A percentile compares a stretch with the other conserved stretches of the same genome.
phyloP scores from a whole-genome alignment of 2,888 invertebrate species.

The Caenorhabditis sp. region DNA sequence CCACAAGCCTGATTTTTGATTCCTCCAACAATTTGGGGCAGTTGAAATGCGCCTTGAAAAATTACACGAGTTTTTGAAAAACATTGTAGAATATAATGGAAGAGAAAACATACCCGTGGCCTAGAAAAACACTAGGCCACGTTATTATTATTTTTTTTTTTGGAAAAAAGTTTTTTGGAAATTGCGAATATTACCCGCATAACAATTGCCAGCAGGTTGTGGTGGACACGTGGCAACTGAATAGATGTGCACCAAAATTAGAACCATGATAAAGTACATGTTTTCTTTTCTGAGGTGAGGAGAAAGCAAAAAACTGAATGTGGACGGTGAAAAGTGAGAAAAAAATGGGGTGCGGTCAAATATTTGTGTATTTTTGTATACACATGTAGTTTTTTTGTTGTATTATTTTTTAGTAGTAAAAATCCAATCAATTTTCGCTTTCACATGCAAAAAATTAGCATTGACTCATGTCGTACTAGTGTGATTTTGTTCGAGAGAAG shows the following conservation, averaged over 20 bases:
- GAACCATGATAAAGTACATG: neutral
- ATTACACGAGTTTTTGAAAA: neutral
- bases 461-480: no score
- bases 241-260: neutral
- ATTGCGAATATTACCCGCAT: constrained; percentile 17
- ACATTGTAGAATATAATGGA: neutral
- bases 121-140: no score
- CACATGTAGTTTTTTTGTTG: neutral
- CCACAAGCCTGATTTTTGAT: constrained; percentile 37
- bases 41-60: constrained; percentile 19
- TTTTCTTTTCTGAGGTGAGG: neutral
- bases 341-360: neutral
- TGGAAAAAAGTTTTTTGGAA: neutral
- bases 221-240: constrained; percentile 18
- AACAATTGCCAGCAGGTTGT: constrained; percentile 38
- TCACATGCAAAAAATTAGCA: neutral
- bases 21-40: constrained; percentile 21
- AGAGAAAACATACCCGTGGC: no score
- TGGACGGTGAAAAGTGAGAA: no score
- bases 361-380: neutral
- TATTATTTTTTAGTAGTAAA: neutral
- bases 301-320: neutral
- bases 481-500: no score
- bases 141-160: neutral
- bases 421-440: neutral